Conservation (phyloP, 1,140 invertebrate species). For the Drosophila pectinifera region DNA sequence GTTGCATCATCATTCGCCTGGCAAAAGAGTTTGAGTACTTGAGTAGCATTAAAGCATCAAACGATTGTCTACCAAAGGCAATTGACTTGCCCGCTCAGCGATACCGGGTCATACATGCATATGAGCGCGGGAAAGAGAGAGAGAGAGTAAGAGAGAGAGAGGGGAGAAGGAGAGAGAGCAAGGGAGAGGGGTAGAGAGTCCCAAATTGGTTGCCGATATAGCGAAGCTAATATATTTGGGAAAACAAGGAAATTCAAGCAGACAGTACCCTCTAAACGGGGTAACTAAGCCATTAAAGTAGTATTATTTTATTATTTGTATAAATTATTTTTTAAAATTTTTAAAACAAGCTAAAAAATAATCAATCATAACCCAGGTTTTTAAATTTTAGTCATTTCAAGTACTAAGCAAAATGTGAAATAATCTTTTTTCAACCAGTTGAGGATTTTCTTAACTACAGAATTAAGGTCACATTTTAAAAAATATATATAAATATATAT, state of each 20-base stretch:
- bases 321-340: too few species aligned
- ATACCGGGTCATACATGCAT: conserved; percentile 16
- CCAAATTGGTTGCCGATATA: conserved; percentile 8
- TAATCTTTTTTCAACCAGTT: too few species aligned
- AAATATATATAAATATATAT: too few species aligned
- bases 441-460: too few species aligned
- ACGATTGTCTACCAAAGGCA: conserved; percentile 60
- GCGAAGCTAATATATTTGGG: neutral
- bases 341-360: too few species aligned
- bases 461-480: too few species aligned
- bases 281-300: too few species aligned
- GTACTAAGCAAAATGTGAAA: too few species aligned
- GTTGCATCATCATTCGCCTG: conserved; percentile 54
- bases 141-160: neutral
- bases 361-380: too few species aligned
- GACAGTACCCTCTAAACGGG: neutral
- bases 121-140: neutral
- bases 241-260: neutral
- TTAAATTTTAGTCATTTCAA: too few species aligned
- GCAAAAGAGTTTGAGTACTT: conserved; percentile 73
- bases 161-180: neutral
- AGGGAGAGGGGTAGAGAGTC: neutral
- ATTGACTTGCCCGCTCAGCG: conserved; percentile 25
- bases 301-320: too few species aligned
- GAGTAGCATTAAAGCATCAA: conserved; percentile 75